Base-by-base conservation (phyloP, 2,888 invertebrate species). In the Cataglyphis livida region DNA sequence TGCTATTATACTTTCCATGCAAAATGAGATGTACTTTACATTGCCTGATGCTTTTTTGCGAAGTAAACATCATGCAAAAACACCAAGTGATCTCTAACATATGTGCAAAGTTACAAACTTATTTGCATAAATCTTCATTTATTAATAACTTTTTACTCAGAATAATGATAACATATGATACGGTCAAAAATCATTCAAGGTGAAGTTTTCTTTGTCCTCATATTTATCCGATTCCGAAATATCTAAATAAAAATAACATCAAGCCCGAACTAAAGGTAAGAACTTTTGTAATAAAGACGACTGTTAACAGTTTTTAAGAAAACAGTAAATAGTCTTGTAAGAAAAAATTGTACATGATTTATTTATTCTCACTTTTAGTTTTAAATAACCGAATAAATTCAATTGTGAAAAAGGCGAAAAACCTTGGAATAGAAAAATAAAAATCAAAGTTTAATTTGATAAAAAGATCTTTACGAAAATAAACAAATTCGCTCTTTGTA, bases 371-470 rank as follows among this genome's bases (percentile, higher is more conserved):
- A 7, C 57, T 66, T 76, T 57, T 54, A 66, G 41, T 48, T 41
- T 1, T 28, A 65, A 76, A 59, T 35, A 57, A 57, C 15, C 32
- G 7, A 78, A 57, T 59, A 68, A 59, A 78, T 41, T 57, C 41
- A 57, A 68, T 78, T 59, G 68, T 18, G 44, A 57, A 28, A 57
- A 78, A 68, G 38, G 21, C 21, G 28, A 28, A 65, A 54, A 51
- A 51, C 2, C 38, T 65, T 61, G 68, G 44, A 68, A 78, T 44
- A 32, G 32, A 68, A 78, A 78, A 78, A 76, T 65, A 54, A 64
- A 65, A 76, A 78, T 78, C 68, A 57, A 68, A 78, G 78, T 68
- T 68, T 65, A 41, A 68, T 78, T 78, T 32, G 7, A 78, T 68
- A 41, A 32, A 76, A 35, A 51, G 54, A 57, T 44, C 44, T 59